Conservation (phyloP, 2,888 invertebrate species). For the Noctua comes region DNA sequence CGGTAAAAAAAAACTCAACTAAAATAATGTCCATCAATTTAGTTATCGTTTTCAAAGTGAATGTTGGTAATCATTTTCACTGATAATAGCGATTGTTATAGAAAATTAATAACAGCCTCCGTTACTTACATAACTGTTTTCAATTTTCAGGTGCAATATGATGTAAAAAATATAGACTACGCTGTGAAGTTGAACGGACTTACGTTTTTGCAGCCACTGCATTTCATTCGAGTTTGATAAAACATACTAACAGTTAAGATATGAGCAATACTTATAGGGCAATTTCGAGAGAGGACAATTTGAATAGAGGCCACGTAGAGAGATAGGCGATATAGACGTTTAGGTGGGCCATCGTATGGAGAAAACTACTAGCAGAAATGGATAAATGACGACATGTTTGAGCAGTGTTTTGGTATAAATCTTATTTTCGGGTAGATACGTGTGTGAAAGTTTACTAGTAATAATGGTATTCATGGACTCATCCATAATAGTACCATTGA, state of each 20-base stretch:
- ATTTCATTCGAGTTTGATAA: conserved; percentile 11
- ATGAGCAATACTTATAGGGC: conserved; percentile 26
- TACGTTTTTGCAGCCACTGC: conserved; percentile 15
- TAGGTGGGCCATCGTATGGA: conserved; percentile 6
- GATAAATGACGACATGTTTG: neutral
- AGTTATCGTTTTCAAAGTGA: conserved; percentile 9
- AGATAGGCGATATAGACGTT: conserved; percentile 1
- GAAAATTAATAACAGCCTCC: conserved; percentile 23
- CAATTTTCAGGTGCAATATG: conserved; percentile 30
- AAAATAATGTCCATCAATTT: conserved; percentile 11
- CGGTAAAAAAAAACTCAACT: neutral
- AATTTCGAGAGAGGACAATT: conserved; percentile 39
- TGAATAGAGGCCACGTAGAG: conserved; percentile 12
- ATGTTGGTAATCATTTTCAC: conserved; percentile 17
- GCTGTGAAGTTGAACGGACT: conserved; percentile 20
- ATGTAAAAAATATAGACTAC: conserved; percentile 10
- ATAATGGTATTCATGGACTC: conserved; percentile 5
- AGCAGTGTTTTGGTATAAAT: neutral
- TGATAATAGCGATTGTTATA: conserved; percentile 11
- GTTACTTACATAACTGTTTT: conserved; percentile 31
- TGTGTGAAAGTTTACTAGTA: conserved; percentile 13
- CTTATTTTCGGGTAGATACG: neutral
- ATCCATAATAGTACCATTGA: neutral
- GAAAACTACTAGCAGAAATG: conserved; percentile 6
- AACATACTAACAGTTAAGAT: conserved; percentile 24